A percentile compares a stretch with the other conserved stretches of the same genome.
Conservation (phyloP, 1,140 invertebrate genomes). For the Onthophagus taurus region DNA sequence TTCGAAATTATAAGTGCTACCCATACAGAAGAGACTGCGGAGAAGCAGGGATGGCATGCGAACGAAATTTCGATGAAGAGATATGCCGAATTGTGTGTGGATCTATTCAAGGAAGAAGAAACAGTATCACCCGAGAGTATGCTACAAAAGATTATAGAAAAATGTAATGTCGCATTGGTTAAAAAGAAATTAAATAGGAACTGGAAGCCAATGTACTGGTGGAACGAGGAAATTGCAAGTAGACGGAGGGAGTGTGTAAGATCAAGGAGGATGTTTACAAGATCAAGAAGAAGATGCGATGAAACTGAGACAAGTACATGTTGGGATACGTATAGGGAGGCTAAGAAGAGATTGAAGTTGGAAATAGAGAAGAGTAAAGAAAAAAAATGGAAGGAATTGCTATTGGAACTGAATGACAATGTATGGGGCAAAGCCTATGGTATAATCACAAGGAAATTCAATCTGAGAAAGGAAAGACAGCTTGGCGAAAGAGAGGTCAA, state of each 20-base stretch:
- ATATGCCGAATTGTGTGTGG: background rate
- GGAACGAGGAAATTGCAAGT: background rate
- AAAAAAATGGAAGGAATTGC: constrained; percentile 13
- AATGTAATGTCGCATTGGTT: background rate
- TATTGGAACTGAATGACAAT: constrained; percentile 16
- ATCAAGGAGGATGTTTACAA: background rate
- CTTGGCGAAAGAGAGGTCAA: no score
- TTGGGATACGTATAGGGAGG: background rate
- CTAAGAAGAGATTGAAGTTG: constrained; percentile 6
- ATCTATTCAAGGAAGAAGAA: background rate
- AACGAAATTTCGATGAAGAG: background rate
- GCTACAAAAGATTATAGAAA: background rate
- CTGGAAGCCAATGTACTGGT: background rate
- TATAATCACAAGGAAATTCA: constrained; percentile 13
- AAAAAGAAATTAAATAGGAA: background rate
- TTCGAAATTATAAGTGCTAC: background rate
- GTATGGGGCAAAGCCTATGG: constrained; percentile 18
- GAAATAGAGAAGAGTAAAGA: constrained; percentile 11
- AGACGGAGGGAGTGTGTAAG: background rate
- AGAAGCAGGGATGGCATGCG: background rate
- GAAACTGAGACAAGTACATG: background rate
- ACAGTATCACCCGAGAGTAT: background rate
- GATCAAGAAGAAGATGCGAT: background rate
- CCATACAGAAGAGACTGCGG: background rate
- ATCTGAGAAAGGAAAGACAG: no score